Conservation (phyloP, 2,113 vertebrate genomes). For the Natator depressus region DNA sequence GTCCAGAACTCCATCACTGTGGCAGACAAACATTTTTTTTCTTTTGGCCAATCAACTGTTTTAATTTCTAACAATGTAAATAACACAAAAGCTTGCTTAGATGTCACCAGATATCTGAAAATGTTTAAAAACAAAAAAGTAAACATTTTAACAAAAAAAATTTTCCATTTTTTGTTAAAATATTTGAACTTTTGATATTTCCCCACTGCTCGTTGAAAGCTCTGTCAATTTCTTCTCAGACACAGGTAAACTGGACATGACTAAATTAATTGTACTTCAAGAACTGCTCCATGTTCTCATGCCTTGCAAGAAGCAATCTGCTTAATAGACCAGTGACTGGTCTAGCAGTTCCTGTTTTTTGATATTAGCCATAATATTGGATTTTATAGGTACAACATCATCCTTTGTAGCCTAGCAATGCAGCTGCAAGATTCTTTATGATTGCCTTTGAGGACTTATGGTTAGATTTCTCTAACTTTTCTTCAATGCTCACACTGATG, state of each 20-base stretch:
- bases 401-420: neutral
- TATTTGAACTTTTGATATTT: neutral
- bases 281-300: neutral
- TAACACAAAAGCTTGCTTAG: neutral
- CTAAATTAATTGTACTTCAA: neutral
- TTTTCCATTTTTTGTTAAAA: neutral
- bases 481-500: neutral
- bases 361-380: neutral
- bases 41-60: constrained; percentile 15
- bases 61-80: neutral
- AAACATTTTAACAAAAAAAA: neutral
- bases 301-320: neutral
- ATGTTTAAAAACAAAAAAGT: neutral
- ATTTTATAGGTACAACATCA: neutral
- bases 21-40: neutral
- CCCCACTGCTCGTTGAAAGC: neutral
- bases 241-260: neutral
- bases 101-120: neutral
- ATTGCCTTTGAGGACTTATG: neutral
- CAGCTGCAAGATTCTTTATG: neutral
- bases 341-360: neutral
- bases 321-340: fast-evolving
- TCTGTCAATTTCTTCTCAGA: neutral
- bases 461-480: neutral
- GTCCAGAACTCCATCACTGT: fast-evolving